A percentile compares a stretch with the other conserved stretches of the same genome.
phyloP scores from a whole-genome alignment of 2,888 invertebrate species.

The Auanema freiburgensis region DNA sequence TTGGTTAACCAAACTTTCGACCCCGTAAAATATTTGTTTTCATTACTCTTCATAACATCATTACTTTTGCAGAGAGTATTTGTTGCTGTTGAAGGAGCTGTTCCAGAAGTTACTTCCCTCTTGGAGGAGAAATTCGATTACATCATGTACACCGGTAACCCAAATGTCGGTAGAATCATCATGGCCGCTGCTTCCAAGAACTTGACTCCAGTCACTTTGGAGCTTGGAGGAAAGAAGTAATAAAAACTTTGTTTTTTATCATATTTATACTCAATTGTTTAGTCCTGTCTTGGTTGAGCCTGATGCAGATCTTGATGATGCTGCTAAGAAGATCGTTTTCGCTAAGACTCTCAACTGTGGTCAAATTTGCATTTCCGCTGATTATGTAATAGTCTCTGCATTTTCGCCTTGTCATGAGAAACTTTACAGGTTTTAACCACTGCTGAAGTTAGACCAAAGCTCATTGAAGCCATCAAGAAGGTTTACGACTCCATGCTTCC shows the following conservation, averaged over 20 bases:
- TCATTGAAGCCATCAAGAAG: constrained; percentile 29
- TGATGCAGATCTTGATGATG: constrained; percentile 76
- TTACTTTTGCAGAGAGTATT: constrained; percentile 75
- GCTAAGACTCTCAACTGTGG: constrained; percentile 81
- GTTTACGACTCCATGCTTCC: constrained; percentile 9
- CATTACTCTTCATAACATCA: not conserved
- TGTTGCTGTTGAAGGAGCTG: constrained; percentile 80
- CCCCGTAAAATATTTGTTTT: constrained; percentile 17
- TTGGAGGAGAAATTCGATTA: constrained; percentile 88
- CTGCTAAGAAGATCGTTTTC: constrained; percentile 83
- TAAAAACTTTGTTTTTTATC: no score
- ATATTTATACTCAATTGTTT: constrained; percentile 38
- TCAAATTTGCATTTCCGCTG: constrained; percentile 16
- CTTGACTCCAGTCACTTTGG: constrained; percentile 88
- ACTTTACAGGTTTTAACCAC: constrained; percentile 7
- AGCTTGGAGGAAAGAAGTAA: constrained; percentile 76
- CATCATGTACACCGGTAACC: constrained; percentile 85
- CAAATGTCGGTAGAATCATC: constrained; percentile 82
- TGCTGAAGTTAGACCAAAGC: constrained; percentile 12
- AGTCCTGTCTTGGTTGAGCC: constrained; percentile 86
- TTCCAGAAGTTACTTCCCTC: constrained; percentile 81
- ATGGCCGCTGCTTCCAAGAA: constrained; percentile 84
- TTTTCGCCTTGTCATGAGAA: no score
- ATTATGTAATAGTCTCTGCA: not conserved
- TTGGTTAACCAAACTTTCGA: constrained; percentile 81